Evolutionary conservation across 2,888 invertebrate species (phyloP), one percentile per base, ranked within the genome.

Genomic region (Hydroisotoma schaefferi): DNA sequence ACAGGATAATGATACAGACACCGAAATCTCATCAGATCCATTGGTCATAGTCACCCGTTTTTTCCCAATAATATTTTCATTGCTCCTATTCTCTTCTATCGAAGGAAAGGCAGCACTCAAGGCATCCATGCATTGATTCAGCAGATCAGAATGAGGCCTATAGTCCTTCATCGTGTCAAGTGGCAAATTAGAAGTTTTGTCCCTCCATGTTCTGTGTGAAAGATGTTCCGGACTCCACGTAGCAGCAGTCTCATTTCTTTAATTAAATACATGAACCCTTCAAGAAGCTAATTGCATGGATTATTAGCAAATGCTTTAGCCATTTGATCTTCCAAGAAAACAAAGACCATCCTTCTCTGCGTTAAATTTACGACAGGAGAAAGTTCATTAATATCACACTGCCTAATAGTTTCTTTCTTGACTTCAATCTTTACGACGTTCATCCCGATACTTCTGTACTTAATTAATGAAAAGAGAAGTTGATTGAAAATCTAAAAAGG

Each of bases 71-170:
- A 20, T 40, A 8, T 8, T 46, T 22, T 46, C 15, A 10, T 28
- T n/a, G 8, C 3, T 20, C 2, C 33, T 18, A 37, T 38, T 52
- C 18, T 40, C 40, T 18, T 40, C 20, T 4, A 5, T 40, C 2
- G 1, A 12, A n/a, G 27, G n/a, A 46, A 58, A 46, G 22, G 33
- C 28, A 27, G n/a, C 20, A 20, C 38, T 55, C 37, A 59, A 28
- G 18, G 59, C 48, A 2, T 55, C 55, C 55, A 59, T 55, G 12
- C 55, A 55, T 27, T 38, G 27, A 55, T 59, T 59, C 25, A 59
- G 8, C 49, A 59, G 27, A 18, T 33, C 18, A 4, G 43, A 38
- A 40, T 59, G 59, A 25, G 38, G 25, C 27, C 38, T 12, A 47
- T 38, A 54, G 38, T 52, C 51, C 4, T n/a, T 23, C n/a, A 5